phyloP scores from a whole-genome alignment of 2,113 vertebrate genomes.

The Pycnonotus jocosus region DNA sequence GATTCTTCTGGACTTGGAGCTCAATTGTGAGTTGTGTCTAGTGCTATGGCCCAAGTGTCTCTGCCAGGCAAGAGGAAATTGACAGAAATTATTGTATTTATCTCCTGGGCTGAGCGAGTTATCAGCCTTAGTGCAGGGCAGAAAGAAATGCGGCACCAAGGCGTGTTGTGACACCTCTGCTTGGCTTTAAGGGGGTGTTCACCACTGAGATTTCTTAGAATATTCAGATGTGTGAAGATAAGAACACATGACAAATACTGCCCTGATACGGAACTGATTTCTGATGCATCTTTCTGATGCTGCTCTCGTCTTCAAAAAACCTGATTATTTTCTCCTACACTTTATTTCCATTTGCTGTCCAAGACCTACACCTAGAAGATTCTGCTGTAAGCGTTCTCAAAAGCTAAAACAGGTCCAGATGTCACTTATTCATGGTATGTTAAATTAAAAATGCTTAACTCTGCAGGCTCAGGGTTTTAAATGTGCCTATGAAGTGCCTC shows the following conservation, averaged over 20 bases:
- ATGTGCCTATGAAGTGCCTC: not conserved
- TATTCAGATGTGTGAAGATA: not conserved
- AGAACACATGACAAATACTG: not conserved
- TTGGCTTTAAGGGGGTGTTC: not conserved
- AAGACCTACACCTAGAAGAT: not conserved
- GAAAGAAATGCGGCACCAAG: accelerated
- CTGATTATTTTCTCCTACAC: not conserved
- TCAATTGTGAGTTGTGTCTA: not conserved
- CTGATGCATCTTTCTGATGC: not conserved
- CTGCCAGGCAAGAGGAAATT: not conserved
- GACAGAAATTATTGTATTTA: not conserved
- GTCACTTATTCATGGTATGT: not conserved
- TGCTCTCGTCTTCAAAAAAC: not conserved
- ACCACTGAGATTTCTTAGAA: not conserved
- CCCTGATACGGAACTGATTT: not conserved
- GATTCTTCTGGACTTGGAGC: not conserved
- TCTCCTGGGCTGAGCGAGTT: not conserved
- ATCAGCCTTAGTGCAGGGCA: accelerated
- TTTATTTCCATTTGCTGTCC: not conserved
- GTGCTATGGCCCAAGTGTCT: not conserved
- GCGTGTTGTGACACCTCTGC: accelerated
- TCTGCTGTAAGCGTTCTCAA: not conserved
- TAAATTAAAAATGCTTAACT: not conserved
- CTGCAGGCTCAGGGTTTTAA: not conserved
- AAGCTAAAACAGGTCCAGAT: not conserved